Evolutionary conservation across 2,113 vertebrate genomes (phyloP).

Genomic region (Heterochromis multidens): DNA sequence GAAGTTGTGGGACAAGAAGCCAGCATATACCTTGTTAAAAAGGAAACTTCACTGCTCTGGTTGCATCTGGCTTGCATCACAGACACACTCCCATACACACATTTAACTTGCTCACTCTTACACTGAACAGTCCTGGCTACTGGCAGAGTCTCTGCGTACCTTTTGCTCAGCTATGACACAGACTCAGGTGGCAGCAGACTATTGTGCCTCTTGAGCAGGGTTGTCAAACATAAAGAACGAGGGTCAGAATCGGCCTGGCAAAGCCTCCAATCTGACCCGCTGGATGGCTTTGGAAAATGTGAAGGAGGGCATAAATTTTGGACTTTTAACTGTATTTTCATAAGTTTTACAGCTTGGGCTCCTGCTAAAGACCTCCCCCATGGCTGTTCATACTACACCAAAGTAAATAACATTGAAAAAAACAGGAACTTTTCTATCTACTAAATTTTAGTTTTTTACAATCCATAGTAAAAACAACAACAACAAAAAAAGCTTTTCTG

Average conservation of each 20-base stretch:
- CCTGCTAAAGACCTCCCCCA: background rate
- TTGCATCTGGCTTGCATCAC: slow-evolving; percentile 41
- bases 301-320: background rate
- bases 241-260: background rate
- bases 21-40: slow-evolving; percentile 5
- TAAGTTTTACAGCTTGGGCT: too few species aligned
- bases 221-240: background rate
- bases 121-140: background rate
- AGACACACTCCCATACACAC: background rate
- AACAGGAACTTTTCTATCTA: too few species aligned
- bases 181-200: background rate
- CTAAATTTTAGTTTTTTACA: background rate
- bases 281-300: background rate
- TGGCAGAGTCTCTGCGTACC: background rate
- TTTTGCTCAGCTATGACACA: background rate
- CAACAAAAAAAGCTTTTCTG: rapidly evolving
- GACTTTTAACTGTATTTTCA: background rate
- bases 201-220: background rate
- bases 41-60: slow-evolving; percentile 11
- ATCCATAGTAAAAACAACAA: background rate
- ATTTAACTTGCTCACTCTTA: background rate
- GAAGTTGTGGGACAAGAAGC: slow-evolving; percentile 27
- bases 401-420: too few species aligned
- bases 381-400: background rate
- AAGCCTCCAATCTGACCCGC: background rate